phyloP scores from a whole-genome alignment of 1,140 invertebrate genomes.

The Alviniconcha marisindica region DNA sequence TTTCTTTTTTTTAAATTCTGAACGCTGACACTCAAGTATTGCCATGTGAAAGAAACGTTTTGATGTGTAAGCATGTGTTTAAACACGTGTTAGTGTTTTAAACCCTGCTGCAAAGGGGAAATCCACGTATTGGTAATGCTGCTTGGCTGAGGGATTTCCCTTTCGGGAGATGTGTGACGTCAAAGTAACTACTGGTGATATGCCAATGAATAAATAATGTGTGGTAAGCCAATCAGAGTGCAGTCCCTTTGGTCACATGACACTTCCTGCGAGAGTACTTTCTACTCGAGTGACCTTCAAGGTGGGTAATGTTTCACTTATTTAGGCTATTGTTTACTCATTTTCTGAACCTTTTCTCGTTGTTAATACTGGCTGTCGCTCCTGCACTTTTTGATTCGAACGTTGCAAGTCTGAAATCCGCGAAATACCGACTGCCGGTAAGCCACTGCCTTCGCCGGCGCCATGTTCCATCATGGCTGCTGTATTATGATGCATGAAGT shows the following conservation, averaged over 20 bases:
- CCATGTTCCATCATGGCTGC: conserved; percentile 38
- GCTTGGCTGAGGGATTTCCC: conserved; percentile 29
- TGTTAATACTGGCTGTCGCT: too few species aligned
- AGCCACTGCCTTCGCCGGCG: conserved; percentile 24
- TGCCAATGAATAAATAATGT: conserved; percentile 45
- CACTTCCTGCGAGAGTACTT: conserved; percentile 35
- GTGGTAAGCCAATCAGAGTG: conserved; percentile 42
- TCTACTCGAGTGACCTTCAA: conserved; percentile 41
- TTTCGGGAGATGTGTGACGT: conserved; percentile 40
- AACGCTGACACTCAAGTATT: too few species aligned
- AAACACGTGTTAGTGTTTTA: too few species aligned
- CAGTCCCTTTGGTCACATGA: conserved; percentile 44
- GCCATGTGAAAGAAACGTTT: too few species aligned
- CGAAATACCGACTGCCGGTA: conserved; percentile 4
- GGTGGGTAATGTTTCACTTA: conserved; percentile 38
- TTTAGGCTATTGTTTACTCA: neutral
- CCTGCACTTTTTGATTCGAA: too few species aligned
- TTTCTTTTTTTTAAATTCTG: too few species aligned
- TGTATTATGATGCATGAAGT: conserved; percentile 31
- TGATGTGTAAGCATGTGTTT: too few species aligned
- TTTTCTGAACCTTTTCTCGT: too few species aligned
- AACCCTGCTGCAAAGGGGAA: neutral
- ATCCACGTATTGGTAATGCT: neutral
- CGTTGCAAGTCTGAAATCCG: neutral
- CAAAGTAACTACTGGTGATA: conserved; percentile 41